Evolutionary conservation across 1,140 invertebrate genomes (phyloP), one percentile per base, ranked within the genome.

Genomic region (Drosophila pandora): DNA sequence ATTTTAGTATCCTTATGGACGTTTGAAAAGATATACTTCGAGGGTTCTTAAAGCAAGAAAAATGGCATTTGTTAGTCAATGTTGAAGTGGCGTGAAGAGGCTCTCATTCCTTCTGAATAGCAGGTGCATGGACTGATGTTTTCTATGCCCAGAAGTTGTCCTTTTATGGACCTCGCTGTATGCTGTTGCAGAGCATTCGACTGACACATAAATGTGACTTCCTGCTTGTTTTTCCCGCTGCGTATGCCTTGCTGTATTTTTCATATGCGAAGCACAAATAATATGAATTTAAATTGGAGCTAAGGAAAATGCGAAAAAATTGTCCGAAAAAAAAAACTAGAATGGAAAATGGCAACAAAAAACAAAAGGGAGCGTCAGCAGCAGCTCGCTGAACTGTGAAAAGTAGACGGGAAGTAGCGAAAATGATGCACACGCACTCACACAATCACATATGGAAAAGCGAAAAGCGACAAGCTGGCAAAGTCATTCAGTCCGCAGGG

Each of bases 271-370:
- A 77, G 61, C 59, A 67, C 52, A 79, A 89, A 88, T 84, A 88
- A 84, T 89, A 89, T 89, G 84, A 88, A 88, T 88, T 88, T 88
- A 76, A 88, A 89, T 79, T 79, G 70, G 55, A 69, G 49, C 57
- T 25, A 52, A 58, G 56, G 64, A 71, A 76, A 48, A 63, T 37
- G 34, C 34, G 34, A 4, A 37, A 32, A 37, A 74, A 43, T 43
- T 5, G 41, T 47, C 6, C 2, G 74, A 77, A 53, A 63, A 43
- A 52, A 47, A 54, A 45, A n/a, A 25, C 6, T 28, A 28, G 25
- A 28, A 28, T 5, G 56, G 34, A 50, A 30, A 30, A 25, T 10
- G 23, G 22, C 39, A 12, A 37, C 22, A 23, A 9, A 45, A 48
- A 61, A 55, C 39, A 45, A 55, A 56, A 37, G 37, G 21, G 48